Base-by-base conservation (phyloP, 2,888 invertebrate genomes). In the Leucophenga maculata region DNA sequence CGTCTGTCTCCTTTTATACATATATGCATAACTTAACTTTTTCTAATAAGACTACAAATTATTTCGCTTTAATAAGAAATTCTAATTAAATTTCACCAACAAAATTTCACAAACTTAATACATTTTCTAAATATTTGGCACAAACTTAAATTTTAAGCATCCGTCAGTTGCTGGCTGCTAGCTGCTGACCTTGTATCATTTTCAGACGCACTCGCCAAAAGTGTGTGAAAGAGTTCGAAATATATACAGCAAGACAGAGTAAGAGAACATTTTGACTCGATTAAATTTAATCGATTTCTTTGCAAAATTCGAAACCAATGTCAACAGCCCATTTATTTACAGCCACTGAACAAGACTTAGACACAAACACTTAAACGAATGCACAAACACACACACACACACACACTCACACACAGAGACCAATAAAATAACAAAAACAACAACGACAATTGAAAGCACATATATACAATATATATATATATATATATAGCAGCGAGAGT, bases 221-320 rank as follows among this genome's bases (percentile, higher is more conserved):
- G 39, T 60, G 60, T 32, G 44, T 9, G 16, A 26, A 11, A 60
- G 60, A 57, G 32, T n/a, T 14, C 20, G 26, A 14, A 20, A 52
- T 6, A 16, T 8, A 20, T 11, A 52, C 9, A 16, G 18, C 6
- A 52, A 18, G 9, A 52, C n/a, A n/a, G 52, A 52, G 20, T 18
- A 52, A 18, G 20, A 52, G 48, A 69, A 44, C 73, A 62, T 44
- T 85, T 85, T 80, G 26, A 75, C 80, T 80, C 82, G 79, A 85
- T 86, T 82, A 80, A 82, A 85, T 78, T 84, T 85, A 85, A 85
- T 85, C 85, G 85, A 86, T 85, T 86, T 84, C 85, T 82, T 85
- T 85, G 85, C 78, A 83, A 85, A 81, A 64, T 84, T 80, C 76
- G 85, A 82, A 85, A 80, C 86, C 85, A 86, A 86, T 85, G 85